Evolutionary conservation across 2,888 invertebrate species (phyloP), one percentile per base, ranked within the genome.

Genomic region (Andrena marginata): DNA sequence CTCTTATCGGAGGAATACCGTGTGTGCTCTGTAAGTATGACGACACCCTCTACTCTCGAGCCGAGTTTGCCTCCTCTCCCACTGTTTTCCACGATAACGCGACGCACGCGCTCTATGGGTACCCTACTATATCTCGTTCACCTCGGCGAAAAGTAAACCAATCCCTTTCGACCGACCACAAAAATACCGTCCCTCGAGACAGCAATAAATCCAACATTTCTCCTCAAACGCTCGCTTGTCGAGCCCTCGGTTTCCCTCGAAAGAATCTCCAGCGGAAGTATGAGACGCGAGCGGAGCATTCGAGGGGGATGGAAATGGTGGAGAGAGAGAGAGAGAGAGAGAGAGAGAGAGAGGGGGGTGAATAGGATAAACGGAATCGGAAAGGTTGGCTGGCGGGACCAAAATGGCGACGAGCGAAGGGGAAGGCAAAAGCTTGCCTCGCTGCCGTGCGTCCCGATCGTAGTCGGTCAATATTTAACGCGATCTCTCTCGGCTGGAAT

Each of bases 11-110:
- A 77, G 84, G 87, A 86, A 91, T 90, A 89, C 87, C 86, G 82
- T 90, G 89, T 92, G 86, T 92, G 89, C 90, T 90, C 68, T 89
- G 92, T 90, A 89, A 91, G 91, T 89, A 92, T 92, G 92, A 89
- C 91, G 86, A 92, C 91, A 90, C 89, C 90, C 90, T 89, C 81
- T 35, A 54, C 68, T 77, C 81, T 73, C 67, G 29, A 72, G 49
- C 51, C 80, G 48, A 48, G 67, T 42, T 79, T 35, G 54, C 20
- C 48, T 69, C 72, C 62, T 72, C 84, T 79, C 65, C 73, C 77
- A 72, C 80, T 48, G 71, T 76, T 75, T 56, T 70, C 51, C 6
- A 68, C 59, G 91, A 92, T 92, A 92, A 92, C 87, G 87, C 81
- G 49, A 31, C 48, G 60, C 62, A 31, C 49, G 33, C 59, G 42